Evolutionary conservation across 2,797 vertebrate genomes (phyloP).

Genomic region (Falco concolor): DNA sequence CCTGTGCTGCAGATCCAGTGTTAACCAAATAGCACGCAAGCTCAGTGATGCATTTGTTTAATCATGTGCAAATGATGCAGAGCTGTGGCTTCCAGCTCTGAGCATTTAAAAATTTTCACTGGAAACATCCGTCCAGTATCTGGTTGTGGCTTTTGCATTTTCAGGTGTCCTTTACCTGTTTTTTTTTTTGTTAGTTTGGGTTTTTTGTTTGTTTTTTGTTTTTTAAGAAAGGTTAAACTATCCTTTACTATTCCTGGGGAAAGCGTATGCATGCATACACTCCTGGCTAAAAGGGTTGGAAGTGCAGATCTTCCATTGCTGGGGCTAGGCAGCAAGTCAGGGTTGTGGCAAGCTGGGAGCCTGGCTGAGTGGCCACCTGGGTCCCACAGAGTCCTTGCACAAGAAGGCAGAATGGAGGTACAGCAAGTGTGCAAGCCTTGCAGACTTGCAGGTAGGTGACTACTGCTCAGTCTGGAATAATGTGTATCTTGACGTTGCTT

Average conservation of each 20-base stretch:
- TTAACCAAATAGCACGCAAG: background rate
- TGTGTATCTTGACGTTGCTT: background rate
- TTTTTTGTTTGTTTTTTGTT: no score
- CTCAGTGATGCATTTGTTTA: background rate
- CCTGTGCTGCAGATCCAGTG: background rate
- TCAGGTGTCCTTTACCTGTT: background rate
- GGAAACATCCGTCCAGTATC: background rate
- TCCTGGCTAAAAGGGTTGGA: background rate
- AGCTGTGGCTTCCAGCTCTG: background rate
- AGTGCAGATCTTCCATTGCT: background rate
- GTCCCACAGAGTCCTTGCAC: background rate
- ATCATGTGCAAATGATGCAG: background rate
- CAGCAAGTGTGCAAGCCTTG: background rate
- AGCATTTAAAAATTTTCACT: background rate
- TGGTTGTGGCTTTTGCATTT: background rate
- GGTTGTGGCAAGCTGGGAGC: background rate
- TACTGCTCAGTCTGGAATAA: background rate
- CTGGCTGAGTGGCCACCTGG: background rate
- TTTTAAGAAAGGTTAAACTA: background rate
- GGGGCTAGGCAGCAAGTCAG: no score
- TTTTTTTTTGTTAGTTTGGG: background rate
- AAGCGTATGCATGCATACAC: rapidly evolving
- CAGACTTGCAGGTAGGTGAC: background rate
- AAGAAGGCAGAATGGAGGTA: background rate
- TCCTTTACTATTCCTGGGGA: background rate